Conservation (phyloP, 2,797 vertebrate genomes). For the Coregonus sp. region DNA sequence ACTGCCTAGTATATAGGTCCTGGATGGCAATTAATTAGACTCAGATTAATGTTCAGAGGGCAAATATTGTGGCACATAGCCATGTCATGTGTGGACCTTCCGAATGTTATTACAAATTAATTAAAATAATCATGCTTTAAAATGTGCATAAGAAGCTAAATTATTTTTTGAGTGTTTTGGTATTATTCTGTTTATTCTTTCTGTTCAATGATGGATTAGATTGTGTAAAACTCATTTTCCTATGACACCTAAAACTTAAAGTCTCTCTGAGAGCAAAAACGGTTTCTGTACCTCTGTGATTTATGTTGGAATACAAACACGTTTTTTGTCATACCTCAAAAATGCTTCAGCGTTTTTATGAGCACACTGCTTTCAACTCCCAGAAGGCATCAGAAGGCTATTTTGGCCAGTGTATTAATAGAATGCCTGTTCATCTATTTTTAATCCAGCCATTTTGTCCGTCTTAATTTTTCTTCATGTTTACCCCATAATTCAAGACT, state of each 20-base stretch:
- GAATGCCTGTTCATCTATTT: slow-evolving; percentile 58
- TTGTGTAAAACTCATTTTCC: slow-evolving; percentile 1
- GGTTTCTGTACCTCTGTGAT: not conserved
- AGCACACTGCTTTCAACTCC: slow-evolving; percentile 36
- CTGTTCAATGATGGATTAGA: not conserved
- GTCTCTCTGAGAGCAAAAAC: not conserved
- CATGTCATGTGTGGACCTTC: not conserved
- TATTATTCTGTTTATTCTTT: not conserved
- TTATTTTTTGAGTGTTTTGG: not conserved
- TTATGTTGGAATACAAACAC: not conserved
- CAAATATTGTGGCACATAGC: not conserved
- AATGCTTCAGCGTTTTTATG: slow-evolving; percentile 39
- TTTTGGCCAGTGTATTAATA: slow-evolving; percentile 64
- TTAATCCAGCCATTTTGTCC: slow-evolving; percentile 42
- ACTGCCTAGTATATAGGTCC: no score
- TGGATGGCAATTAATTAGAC: not conserved
- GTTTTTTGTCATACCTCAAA: slow-evolving; percentile 8
- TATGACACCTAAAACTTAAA: not conserved
- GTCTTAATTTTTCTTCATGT: slow-evolving; percentile 11
- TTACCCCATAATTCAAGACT: slow-evolving; percentile 25
- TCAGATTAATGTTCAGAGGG: not conserved
- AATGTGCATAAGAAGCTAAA: not conserved
- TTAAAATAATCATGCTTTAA: not conserved
- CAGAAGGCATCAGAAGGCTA: slow-evolving; percentile 47
- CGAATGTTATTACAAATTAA: not conserved